Evolutionary conservation across 1,140 invertebrate genomes (phyloP), one percentile per base, ranked within the genome.

Genomic region (Drosophila rufa): DNA sequence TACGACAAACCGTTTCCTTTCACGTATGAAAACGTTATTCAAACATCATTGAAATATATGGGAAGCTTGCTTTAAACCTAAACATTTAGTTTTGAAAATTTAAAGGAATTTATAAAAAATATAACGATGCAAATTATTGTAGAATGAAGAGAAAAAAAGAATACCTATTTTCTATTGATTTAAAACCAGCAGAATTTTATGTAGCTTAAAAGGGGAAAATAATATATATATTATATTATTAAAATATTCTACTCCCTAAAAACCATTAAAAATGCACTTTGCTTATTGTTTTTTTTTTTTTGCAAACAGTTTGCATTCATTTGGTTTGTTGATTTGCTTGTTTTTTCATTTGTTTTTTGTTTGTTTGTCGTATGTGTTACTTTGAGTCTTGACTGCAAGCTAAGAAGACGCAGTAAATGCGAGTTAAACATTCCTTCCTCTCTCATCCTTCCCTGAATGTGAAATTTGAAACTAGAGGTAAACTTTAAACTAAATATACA

Each of bases 301-400:
- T 83, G 87, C 47, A 87, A 86, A 86, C 83, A 86, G 73, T 77
- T 80, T 60, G 47, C 48, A 66, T 83, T 86, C 42, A 77, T 86
- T 87, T 86, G 70, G 64, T 85, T 85, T 43, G 62, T 69, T 68
- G 48, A 67, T 79, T 45, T 66, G 22, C 57, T 61, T 40, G 46
- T 69, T 38, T 70, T 27, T 47, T 36, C 33, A 11, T 11, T 36
- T 36, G 33, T 36, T 11, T 36, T 50, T 58, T 30, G 27, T 42
- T 66, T 30, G 47, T 55, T 69, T 69, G 47, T 48, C 27, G 25
- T 62, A 22, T 33, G 48, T 59, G 57, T 70, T 62, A 47, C n/a
- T 81, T 78, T 68, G 64, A 47, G 67, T 42, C 40, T 64, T 73
- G 56, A 50, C 51, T 74, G 70, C 46, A 46, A 51, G 55, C 43